Base-by-base conservation (phyloP, 2,113 vertebrate species). In the Hucho hucho region DNA sequence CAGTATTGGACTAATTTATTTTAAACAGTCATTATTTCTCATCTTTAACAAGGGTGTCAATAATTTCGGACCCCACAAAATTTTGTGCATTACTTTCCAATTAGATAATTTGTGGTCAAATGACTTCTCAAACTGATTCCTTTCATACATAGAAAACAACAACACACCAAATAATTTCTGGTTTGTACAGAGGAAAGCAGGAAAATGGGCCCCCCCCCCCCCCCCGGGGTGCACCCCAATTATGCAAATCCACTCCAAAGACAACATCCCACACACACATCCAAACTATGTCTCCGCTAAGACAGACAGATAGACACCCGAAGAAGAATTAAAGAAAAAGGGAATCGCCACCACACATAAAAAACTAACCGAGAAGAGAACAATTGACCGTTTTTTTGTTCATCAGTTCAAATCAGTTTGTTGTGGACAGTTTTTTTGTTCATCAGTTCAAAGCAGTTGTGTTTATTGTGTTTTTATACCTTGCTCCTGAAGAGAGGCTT, bases 401-500 rank as follows among this genome's bases (percentile, higher is more conserved):
- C 24, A 46, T 46, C 64, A 53, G 75, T 56, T 14, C 2, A 67
- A 59, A 47, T 53, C 46, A 53, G 32, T 72, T 70, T 0, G 43
- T 25, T 32, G n/a, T 64, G 73, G 59, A 59, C 6, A 37, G 6
- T 9, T 59, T 63, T 75, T 70, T 53, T 69, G 64, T 68, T 26
- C 32, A 46, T 46, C 67, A 53, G 76, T 53, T 18, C 2, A 69
- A 59, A 47, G 74, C 25, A 49, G 32, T 32, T 32, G 32, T 32
- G 32, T 72, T 70, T 0, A 61, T 13, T 22, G 32, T 2, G 43
- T 37, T 65, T 79, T 90, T 94, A 95, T 94, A 98, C 97, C 95
- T 99, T 99, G 85, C 95, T 99, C 90, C 97, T 95, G 95, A 99
- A 99, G 91, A 99, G 94, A 0, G 97, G 96, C 92, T 97, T 98